Percentiles rank a stretch among this genome's conserved stretches.
Evolutionary conservation across 1,140 invertebrate species (phyloP).

Genomic region (Halesus radiatus): DNA sequence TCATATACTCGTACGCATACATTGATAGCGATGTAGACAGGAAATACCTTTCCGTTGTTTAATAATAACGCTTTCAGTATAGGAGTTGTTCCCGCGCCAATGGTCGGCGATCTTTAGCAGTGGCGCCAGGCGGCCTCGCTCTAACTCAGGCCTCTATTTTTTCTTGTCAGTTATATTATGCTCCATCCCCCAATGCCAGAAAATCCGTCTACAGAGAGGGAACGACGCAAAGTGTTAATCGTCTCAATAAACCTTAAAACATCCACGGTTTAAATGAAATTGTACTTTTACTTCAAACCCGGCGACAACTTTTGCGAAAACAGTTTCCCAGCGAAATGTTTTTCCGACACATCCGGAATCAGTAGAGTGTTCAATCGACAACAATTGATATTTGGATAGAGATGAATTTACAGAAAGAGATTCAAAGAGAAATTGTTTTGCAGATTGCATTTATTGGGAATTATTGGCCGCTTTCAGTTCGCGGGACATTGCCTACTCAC

Average conservation of each 20-base stretch:
- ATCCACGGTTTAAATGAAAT: not conserved
- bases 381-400: no score
- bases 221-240: slow-evolving; percentile 5
- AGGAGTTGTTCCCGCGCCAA: not conserved
- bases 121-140: slow-evolving; percentile 31
- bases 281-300: not conserved
- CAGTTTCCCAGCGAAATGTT: not conserved
- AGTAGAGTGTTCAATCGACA: not conserved
- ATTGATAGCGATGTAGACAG: no score
- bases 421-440: no score
- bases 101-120: not conserved
- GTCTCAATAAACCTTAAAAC: not conserved
- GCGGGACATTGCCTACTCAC: no score
- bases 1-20: no score
- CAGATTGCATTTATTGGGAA: no score
- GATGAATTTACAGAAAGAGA: no score
- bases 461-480: no score
- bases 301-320: not conserved
- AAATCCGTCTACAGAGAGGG: not conserved
- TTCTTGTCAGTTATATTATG: slow-evolving; percentile 18
- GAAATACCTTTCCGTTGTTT: no score
- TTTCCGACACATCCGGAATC: not conserved
- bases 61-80: no score
- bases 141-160: slow-evolving; percentile 26
- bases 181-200: no score